Evolutionary conservation across 2,113 vertebrate genomes (phyloP).

Genomic region (Silurus asotus): DNA sequence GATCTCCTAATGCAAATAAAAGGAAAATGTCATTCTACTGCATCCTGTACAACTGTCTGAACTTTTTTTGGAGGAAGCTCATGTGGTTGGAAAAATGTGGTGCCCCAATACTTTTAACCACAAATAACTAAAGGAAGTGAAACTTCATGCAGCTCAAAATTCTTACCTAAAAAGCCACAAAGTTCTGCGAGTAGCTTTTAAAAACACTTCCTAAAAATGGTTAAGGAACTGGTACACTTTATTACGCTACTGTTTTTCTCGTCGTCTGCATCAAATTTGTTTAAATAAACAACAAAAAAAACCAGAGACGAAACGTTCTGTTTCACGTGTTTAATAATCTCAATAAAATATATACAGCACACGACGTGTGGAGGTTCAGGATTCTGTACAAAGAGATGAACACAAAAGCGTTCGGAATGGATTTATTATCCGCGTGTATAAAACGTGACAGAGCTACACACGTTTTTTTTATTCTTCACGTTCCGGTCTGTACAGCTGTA

Average conservation of each 20-base stretch:
- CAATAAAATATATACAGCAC: slow-evolving; percentile 87
- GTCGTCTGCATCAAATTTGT: neutral
- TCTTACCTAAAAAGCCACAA: neutral
- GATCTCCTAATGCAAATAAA: too few relatives aligned
- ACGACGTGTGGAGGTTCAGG: slow-evolving; percentile 77
- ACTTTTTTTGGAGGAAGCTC: too few relatives aligned
- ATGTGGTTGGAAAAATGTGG: too few relatives aligned
- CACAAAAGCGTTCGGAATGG: slow-evolving; percentile 65
- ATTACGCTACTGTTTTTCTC: neutral
- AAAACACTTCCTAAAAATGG: neutral
- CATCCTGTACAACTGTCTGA: too few relatives aligned
- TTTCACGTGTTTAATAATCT: slow-evolving; percentile 85
- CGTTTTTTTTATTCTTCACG: neutral
- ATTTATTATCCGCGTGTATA: slow-evolving; percentile 61
- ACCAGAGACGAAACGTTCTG: slow-evolving; percentile 65
- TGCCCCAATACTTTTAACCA: too few relatives aligned
- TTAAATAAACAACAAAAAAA: neutral
- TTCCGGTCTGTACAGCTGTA: slow-evolving; percentile 83
- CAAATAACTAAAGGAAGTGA: neutral
- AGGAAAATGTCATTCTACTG: too few relatives aligned
- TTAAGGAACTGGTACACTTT: too few relatives aligned
- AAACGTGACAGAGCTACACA: slow-evolving; percentile 27
- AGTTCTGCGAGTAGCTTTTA: neutral
- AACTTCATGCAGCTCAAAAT: neutral
- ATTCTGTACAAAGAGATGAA: slow-evolving; percentile 90